Evolutionary conservation across 2,113 vertebrate genomes (phyloP).

Genomic region (Protomyctophum bolini): DNA sequence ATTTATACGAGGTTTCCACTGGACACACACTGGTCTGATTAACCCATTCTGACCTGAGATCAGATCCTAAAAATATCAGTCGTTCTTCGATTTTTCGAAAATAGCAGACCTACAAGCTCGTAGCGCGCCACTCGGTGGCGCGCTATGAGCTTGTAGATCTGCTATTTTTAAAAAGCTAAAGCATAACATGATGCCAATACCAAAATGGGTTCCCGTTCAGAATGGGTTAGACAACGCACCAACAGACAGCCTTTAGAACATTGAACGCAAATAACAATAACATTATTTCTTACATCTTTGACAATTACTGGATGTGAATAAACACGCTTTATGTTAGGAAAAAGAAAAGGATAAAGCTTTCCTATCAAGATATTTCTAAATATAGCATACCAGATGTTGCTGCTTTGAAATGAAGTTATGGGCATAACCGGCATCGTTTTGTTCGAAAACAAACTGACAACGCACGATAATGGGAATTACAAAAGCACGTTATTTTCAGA

Average conservation of each 20-base stretch:
- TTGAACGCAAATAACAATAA: constrained; percentile 40
- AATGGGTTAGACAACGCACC: neutral
- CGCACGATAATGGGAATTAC: constrained; percentile 60
- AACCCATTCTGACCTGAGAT: too few relatives aligned
- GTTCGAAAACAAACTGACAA: constrained; percentile 57
- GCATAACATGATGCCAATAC: too few relatives aligned
- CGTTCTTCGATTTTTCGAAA: too few relatives aligned
- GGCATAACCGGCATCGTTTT: constrained; percentile 42
- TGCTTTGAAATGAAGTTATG: constrained; percentile 60
- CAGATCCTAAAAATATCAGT: too few relatives aligned
- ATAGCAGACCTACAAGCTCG: too few relatives aligned
- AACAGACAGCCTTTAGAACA: constrained; percentile 53
- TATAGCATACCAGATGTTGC: constrained; percentile 31
- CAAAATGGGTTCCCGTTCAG: too few relatives aligned
- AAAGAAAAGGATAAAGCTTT: constrained; percentile 4
- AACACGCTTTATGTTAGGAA: constrained; percentile 27
- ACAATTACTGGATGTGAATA: constrained; percentile 24
- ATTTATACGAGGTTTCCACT: too few relatives aligned
- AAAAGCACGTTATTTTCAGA: constrained; percentile 60
- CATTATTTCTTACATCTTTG: constrained; percentile 31
- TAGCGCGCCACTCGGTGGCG: too few relatives aligned
- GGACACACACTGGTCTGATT: too few relatives aligned
- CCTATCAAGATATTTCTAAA: constrained; percentile 46
- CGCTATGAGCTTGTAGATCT: too few relatives aligned
- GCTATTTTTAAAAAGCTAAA: too few relatives aligned